Percentiles rank a stretch among this genome's conserved stretches.
phyloP scores from a whole-genome alignment of 2,797 vertebrate species.

The Tiaroga cobitis region DNA sequence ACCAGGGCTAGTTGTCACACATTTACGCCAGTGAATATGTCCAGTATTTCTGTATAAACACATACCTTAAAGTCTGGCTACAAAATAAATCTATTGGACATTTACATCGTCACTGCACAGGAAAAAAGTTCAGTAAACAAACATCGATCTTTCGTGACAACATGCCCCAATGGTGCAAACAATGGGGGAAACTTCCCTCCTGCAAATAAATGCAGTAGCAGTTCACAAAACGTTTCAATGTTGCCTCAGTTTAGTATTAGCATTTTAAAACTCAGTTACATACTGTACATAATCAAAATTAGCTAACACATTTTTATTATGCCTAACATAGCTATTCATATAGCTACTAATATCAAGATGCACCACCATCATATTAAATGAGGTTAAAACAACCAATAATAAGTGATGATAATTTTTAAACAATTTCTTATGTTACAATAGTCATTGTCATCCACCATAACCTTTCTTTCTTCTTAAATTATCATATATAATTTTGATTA shows the following conservation, averaged over 20 bases:
- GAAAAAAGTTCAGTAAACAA: neutral
- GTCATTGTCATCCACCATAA: neutral
- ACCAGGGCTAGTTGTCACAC: neutral
- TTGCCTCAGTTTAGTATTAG: neutral
- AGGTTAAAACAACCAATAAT: constrained; percentile 8
- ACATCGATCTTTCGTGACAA: neutral
- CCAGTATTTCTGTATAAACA: neutral
- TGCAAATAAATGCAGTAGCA: neutral
- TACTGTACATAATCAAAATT: neutral
- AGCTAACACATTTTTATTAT: neutral
- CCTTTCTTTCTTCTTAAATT: neutral
- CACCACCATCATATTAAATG: neutral
- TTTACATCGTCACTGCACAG: neutral
- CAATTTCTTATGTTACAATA: neutral
- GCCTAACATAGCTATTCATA: neutral
- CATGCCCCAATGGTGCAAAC: neutral
- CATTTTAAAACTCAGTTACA: neutral
- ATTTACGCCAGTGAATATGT: neutral
- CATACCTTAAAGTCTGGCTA: neutral
- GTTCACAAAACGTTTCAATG: neutral
- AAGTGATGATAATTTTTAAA: neutral
- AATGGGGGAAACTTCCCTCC: neutral
- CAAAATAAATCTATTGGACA: neutral
- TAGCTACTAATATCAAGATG: neutral
- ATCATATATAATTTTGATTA: neutral